Base-by-base conservation (phyloP, 2,797 vertebrate genomes). In the Lacerta agilis region DNA sequence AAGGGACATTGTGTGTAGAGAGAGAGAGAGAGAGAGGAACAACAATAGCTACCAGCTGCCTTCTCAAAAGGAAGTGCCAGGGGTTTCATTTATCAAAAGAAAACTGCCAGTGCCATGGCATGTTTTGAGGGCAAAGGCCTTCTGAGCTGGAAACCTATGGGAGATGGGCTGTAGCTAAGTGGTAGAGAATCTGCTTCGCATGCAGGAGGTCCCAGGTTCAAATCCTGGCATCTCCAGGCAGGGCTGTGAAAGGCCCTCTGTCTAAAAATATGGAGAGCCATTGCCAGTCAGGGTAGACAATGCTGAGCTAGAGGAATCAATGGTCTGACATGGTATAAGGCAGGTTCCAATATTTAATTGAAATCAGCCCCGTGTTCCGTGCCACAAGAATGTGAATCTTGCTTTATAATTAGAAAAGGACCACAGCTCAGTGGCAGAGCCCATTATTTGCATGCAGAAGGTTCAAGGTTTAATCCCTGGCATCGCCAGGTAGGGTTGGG, bases 21-120 rank as follows among this genome's bases (percentile, higher is more conserved):
- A 33, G 33, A 33, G 33, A 33, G 33, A 33, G 33, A 33, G 33
- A 33, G 27, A 33, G 82, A 27, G 76, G 41, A 27, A 80, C 67
- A 90, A 90, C 86, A 87, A 90, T 87, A 85, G 82, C 89, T 33
- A 27, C 33, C 85, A 82, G 86, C 83, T 89, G 88, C 78, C 71
- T 81, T 89, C 43, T 69, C 2, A 13, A 17, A 20, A 66, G 43
- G 25, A 75, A 73, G 33, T 5, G 67, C 71, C 41, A 15, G 43
- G 58, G 36, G 80, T n/a, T 67, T 76, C 41, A 55, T 66, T 49
- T 81, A 29, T 75, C 15, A 27, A 13, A 41, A 61, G 61, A 17
- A 15, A 41, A 4, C 23, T 1, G 23, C 29, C 58, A n/a, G 76
- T 1, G 55, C 23, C 38, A 6, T 17, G 88, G 18, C 38, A 4